Evolutionary conservation across 2,113 vertebrate species (phyloP).

Genomic region (Neotragus moschatus): DNA sequence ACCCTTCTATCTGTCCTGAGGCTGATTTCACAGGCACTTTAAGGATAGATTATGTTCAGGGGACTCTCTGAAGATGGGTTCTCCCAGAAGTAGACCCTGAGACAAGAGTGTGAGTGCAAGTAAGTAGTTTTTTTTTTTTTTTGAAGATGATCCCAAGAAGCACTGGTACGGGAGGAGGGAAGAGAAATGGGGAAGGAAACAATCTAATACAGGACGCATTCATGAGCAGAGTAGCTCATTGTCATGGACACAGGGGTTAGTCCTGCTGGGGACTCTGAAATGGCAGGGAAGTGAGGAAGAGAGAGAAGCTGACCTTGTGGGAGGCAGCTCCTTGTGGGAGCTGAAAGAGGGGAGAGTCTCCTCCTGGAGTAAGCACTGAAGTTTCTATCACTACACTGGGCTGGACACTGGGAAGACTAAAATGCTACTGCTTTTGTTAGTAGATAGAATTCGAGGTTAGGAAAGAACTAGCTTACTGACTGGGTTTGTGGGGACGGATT

Average conservation of each 20-base stretch:
- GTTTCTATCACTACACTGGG: accelerated
- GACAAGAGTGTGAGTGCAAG: neutral
- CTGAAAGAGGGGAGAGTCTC: accelerated
- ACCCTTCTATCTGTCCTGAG: accelerated
- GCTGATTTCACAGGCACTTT: neutral
- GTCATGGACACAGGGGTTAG: neutral
- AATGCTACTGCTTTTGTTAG: neutral
- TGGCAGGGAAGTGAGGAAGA: neutral
- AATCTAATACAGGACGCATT: accelerated
- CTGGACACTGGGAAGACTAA: neutral
- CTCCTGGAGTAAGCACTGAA: neutral
- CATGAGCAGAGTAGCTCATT: neutral
- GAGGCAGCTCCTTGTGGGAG: neutral
- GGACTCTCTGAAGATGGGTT: neutral
- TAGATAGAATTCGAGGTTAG: neutral
- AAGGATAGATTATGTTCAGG: neutral
- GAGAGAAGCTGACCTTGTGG: neutral
- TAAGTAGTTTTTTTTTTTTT: neutral
- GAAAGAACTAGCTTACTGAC: neutral
- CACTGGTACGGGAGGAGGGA: no score
- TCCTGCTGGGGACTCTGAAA: neutral
- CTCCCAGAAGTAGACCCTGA: neutral
- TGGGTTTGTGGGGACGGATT: neutral
- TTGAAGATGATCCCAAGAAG: neutral
- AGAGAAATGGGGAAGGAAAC: neutral